A percentile compares a stretch with the other conserved stretches of the same genome.
Evolutionary conservation across 2,888 invertebrate species (phyloP).

Genomic region (Galerucella pusilla): DNA sequence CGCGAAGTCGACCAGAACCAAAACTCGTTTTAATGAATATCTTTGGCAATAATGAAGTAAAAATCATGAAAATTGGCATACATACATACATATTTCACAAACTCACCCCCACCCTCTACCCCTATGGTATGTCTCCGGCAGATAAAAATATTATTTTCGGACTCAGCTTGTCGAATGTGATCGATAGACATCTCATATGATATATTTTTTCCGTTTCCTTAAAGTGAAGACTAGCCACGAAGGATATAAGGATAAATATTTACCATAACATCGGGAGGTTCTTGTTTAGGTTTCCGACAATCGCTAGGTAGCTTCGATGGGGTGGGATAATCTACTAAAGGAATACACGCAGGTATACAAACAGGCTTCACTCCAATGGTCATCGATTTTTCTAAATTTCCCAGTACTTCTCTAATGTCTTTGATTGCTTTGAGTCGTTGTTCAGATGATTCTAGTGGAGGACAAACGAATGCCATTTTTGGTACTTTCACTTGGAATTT

Average conservation of each 20-base stretch:
- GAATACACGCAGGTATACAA: conserved; percentile 65
- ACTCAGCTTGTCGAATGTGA: too few species aligned
- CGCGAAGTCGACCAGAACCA: too few species aligned
- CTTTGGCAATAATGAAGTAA: too few species aligned
- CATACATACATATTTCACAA: too few species aligned
- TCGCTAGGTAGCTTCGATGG: not conserved
- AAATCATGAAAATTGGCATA: too few species aligned
- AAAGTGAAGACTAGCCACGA: too few species aligned
- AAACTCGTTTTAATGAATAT: too few species aligned
- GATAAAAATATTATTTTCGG: too few species aligned
- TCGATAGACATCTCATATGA: too few species aligned
- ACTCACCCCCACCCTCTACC: too few species aligned
- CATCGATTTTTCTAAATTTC: conserved; percentile 54
- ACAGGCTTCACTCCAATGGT: conserved; percentile 59
- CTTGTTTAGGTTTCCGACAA: not conserved
- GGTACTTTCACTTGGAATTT: conserved; percentile 41
- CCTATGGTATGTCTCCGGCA: too few species aligned
- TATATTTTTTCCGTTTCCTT: too few species aligned
- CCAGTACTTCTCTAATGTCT: conserved; percentile 55
- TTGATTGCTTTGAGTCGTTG: conserved; percentile 53
- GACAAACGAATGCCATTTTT: conserved; percentile 55
- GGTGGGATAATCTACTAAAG: conserved; percentile 40
- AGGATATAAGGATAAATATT: conserved; percentile 49
- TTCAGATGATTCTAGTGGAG: conserved; percentile 53
- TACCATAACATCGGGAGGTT: conserved; percentile 68